A percentile compares a stretch with the other conserved stretches of the same genome.
Conservation (phyloP, 2,113 vertebrate genomes). For the Loxodonta africana region DNA sequence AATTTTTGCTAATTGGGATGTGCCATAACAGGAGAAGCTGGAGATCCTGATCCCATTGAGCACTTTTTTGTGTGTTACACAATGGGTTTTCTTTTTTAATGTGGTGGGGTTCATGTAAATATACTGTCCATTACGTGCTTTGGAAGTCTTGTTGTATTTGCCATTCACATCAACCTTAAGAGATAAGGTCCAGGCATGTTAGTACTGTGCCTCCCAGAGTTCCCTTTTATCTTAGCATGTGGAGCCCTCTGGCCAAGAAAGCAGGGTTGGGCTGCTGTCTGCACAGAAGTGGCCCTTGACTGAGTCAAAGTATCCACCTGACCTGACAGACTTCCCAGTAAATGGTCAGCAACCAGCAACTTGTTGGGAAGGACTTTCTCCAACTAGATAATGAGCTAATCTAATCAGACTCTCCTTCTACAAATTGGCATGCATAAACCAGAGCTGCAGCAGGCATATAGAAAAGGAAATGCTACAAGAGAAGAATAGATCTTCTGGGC, state of each 20-base stretch:
- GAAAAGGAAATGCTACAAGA: not conserved
- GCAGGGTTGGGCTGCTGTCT: not conserved
- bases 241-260: not conserved
- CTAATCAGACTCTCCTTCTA: not conserved
- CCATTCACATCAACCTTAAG: not conserved
- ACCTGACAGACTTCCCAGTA: not conserved
- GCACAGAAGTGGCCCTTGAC: not conserved
- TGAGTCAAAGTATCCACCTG: not conserved
- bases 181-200: not conserved
- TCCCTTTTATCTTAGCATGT: not conserved
- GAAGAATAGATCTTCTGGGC: not conserved
- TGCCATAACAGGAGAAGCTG: not conserved
- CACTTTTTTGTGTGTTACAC: not conserved
- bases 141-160: not conserved
- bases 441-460: not conserved
- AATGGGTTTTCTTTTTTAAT: not conserved
- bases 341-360: not conserved
- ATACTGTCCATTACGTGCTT: not conserved
- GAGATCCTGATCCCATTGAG: not conserved
- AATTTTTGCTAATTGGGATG: conserved; percentile 57
- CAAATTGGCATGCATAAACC: not conserved
- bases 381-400: not conserved
- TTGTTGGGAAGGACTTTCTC: not conserved
- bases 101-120: not conserved
- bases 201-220: not conserved